Conservation (phyloP, 2,113 vertebrate genomes). For the Hiodon tergisus region DNA sequence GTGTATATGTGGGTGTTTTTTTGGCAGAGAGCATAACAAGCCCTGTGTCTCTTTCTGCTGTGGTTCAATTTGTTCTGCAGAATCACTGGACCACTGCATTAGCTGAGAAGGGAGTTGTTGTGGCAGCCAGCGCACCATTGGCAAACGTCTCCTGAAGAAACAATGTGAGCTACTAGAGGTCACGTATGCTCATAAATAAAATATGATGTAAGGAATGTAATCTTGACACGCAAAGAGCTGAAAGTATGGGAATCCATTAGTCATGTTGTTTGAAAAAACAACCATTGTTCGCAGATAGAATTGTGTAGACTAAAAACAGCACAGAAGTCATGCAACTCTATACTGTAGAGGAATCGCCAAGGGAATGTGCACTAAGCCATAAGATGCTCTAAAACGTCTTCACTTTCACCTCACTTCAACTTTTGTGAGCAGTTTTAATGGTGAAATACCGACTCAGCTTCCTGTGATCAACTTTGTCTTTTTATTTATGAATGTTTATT, state of each 20-base stretch:
- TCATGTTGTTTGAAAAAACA: slow-evolving; percentile 64
- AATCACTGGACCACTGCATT: slow-evolving; percentile 44
- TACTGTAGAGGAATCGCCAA: slow-evolving; percentile 41
- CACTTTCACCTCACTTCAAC: slow-evolving; percentile 31
- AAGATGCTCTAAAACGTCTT: slow-evolving; percentile 32
- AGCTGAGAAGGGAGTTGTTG: slow-evolving; percentile 13
- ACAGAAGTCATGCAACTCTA: slow-evolving; percentile 38
- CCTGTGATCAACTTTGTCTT: neutral
- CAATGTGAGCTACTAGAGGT: slow-evolving; percentile 46
- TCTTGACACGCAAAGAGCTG: slow-evolving; percentile 43
- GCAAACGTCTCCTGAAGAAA: slow-evolving; percentile 43
- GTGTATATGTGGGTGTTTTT: slow-evolving; percentile 44
- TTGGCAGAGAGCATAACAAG: slow-evolving; percentile 35
- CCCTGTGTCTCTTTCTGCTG: slow-evolving; percentile 22
- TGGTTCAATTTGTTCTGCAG: slow-evolving; percentile 28
- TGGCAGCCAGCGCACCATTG: slow-evolving; percentile 31
- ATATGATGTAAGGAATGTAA: slow-evolving; percentile 38
- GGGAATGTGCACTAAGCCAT: slow-evolving; percentile 42
- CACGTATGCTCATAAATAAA: slow-evolving; percentile 59
- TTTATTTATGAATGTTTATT: neutral
- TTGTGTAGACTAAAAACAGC: slow-evolving; percentile 34
- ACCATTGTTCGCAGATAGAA: slow-evolving; percentile 37
- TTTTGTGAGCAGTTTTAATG: neutral
- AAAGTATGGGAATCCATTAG: slow-evolving; percentile 58
- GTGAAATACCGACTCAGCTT: no score